These are phyloP conservation scores for Polydrusus tereticollis DNA, from an alignment of 2,888 invertebrate genomes.

Conservation along the genomic window DNA sequence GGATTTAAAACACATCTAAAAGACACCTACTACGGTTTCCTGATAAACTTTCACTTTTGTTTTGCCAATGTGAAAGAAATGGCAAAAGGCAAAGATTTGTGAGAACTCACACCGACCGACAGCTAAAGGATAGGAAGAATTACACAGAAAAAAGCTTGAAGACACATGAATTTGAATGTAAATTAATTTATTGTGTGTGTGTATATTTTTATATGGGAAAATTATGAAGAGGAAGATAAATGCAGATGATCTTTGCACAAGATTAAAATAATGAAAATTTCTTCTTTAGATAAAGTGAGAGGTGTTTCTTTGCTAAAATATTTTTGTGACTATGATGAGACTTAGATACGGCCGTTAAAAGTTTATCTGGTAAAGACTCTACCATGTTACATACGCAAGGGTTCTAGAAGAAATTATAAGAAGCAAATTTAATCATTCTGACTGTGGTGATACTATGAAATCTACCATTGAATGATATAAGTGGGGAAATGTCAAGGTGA, in stretches of 20 bases:
- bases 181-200: neutral
- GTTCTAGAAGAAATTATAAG: too few relatives aligned
- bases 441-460: too few relatives aligned
- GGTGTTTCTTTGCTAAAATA: too few relatives aligned
- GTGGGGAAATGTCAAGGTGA: too few relatives aligned
- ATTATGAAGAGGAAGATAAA: neutral
- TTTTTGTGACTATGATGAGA: too few relatives aligned
- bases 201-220: neutral
- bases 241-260: neutral
- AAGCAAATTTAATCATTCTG: too few relatives aligned
- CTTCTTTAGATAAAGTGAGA: too few relatives aligned
- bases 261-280: neutral
- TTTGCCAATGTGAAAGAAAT: constrained; percentile 55
- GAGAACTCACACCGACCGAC: constrained; percentile 22
- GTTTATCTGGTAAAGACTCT: too few relatives aligned
- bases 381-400: too few relatives aligned
- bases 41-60: constrained; percentile 61
- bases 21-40: constrained; percentile 56
- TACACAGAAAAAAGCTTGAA: constrained; percentile 17
- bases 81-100: constrained; percentile 46
- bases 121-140: constrained; percentile 33
- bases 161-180: neutral
- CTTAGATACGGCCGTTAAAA: too few relatives aligned
- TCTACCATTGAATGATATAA: too few relatives aligned
- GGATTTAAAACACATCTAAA: constrained; percentile 39